Conservation (phyloP, 1,140 invertebrate species). For the Cryptotermes secundus region DNA sequence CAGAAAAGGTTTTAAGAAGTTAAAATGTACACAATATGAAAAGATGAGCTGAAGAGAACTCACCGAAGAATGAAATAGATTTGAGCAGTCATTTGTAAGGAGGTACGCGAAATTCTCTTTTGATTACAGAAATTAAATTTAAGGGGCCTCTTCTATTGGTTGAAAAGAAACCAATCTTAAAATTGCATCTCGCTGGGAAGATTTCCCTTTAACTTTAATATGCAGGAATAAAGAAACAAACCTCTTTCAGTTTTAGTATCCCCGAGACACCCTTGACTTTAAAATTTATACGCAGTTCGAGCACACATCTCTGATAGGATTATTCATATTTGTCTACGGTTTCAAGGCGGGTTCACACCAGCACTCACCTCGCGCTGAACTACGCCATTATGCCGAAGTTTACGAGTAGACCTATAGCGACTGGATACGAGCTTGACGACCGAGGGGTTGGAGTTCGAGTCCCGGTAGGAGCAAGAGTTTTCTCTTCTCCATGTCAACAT, state of each 20-base stretch:
- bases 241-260: not conserved
- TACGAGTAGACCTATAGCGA: too few species aligned
- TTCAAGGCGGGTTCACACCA: not conserved
- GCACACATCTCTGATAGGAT: not conserved
- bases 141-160: not conserved
- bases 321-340: not conserved
- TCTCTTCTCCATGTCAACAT: too few species aligned
- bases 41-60: not conserved
- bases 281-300: not conserved
- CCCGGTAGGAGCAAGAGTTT: too few species aligned
- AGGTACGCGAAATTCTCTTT: not conserved
- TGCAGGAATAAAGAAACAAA: not conserved
- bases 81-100: not conserved
- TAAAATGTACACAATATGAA: not conserved
- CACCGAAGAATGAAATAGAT: not conserved
- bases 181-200: not conserved
- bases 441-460: too few species aligned
- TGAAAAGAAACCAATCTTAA: slow-evolving; percentile 14
- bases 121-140: not conserved
- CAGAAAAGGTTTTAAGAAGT: too few species aligned
- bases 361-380: not conserved
- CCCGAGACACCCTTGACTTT: not conserved
- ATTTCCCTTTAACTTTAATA: slow-evolving; percentile 13
- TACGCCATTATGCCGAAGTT: too few species aligned
- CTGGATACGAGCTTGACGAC: too few species aligned